phyloP scores from a whole-genome alignment of 2,113 vertebrate species.

The Pterophyllum scalare region DNA sequence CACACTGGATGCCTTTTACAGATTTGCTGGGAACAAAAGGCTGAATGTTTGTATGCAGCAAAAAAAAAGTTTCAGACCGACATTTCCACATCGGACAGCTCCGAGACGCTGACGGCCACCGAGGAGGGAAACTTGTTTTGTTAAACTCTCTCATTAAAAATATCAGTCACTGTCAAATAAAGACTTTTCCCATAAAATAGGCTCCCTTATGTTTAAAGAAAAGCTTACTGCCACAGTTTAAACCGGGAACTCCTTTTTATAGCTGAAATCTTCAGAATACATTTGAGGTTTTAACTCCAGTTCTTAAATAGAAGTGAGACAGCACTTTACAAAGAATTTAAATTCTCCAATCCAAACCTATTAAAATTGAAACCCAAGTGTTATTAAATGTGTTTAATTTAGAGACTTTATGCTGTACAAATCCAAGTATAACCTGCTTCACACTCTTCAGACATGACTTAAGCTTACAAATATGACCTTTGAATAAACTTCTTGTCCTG shows the following conservation, averaged over 20 bases:
- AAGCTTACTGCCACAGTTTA: neutral
- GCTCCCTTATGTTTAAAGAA: constrained; percentile 22
- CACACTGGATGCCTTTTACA: constrained; percentile 63
- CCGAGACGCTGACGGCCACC: neutral
- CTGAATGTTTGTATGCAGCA: neutral
- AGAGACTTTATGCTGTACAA: neutral
- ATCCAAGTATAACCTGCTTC: neutral
- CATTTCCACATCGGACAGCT: constrained; percentile 49
- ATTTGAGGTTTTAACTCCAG: neutral
- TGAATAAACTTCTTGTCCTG: neutral
- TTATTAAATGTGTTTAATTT: neutral
- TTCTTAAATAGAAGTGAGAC: neutral
- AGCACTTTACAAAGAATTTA: neutral
- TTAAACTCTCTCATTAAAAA: constrained; percentile 38
- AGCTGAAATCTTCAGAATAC: neutral
- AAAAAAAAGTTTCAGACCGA: constrained; percentile 16
- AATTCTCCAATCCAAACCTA: neutral
- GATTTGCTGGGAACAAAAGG: constrained; percentile 55
- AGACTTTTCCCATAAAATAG: constrained; percentile 19
- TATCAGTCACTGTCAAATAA: constrained; percentile 42
- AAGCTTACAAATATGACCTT: neutral
- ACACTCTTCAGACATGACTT: neutral
- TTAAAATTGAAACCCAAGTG: neutral
- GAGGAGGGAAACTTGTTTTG: constrained; percentile 38
- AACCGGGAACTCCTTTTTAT: neutral